These are phyloP conservation scores for Dimorphilus gyrociliatus DNA, from an alignment of 2,888 invertebrate genomes.

Conservation along the genomic window DNA sequence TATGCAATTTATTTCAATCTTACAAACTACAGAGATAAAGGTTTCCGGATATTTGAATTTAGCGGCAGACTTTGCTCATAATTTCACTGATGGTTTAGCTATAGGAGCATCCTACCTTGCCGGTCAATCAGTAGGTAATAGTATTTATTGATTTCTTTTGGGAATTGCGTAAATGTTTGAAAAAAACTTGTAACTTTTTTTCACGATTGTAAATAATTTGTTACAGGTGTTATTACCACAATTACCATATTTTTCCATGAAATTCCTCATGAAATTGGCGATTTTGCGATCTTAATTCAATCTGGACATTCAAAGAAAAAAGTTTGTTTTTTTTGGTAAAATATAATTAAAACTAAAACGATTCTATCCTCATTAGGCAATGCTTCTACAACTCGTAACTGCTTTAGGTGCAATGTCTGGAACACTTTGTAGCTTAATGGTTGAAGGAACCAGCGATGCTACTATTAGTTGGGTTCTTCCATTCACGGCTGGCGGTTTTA, in stretches of 20 bases:
- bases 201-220: slow-evolving; percentile 1
- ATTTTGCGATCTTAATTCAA: slow-evolving; percentile 93
- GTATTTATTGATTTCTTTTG: too few relatives aligned
- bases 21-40: too few relatives aligned
- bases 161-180: neutral
- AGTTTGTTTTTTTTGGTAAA: slow-evolving; percentile 37
- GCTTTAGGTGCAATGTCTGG: slow-evolving; percentile 87
- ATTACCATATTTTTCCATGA: slow-evolving; percentile 90
- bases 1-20: too few relatives aligned
- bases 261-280: slow-evolving; percentile 98
- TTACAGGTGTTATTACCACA: slow-evolving; percentile 52
- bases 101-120: slow-evolving; percentile 94
- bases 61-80: slow-evolving; percentile 94
- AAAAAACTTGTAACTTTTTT: too few relatives aligned
- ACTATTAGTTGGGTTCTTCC: slow-evolving; percentile 62
- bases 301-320: slow-evolving; percentile 82
- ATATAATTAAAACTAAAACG: too few relatives aligned
- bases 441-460: slow-evolving; percentile 48
- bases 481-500: slow-evolving; percentile 95
- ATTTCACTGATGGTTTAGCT: slow-evolving; percentile 96
- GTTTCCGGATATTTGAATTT: slow-evolving; percentile 87
- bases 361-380: slow-evolving; percentile 49
- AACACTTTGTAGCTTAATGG: slow-evolving; percentile 66
- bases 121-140: too few relatives aligned
- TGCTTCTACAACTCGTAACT: slow-evolving; percentile 78